Evolutionary conservation across 23 tunicate species (phyloP), one percentile per base, ranked within the genome.

Genomic region (Clavelina lepadiformis): DNA sequence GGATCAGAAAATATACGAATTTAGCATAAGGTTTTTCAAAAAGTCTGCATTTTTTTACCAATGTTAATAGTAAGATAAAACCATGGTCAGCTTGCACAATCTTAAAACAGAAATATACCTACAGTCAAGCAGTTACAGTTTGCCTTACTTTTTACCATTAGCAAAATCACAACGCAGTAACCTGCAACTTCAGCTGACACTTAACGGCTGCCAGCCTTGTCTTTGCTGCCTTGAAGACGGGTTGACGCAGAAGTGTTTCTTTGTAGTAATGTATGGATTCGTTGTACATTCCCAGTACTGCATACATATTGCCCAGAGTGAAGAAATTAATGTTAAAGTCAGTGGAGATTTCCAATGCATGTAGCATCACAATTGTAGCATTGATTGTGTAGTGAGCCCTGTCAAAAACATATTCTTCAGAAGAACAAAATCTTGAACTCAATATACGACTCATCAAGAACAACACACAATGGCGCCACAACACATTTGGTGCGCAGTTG

Each of bases 151-250:
- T n/a, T n/a, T n/a, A n/a, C n/a, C n/a, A n/a, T n/a, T n/a, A n/a
- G n/a, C n/a, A n/a, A n/a, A 53, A 53, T 6, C 59, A 7, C 59
- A 6, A n/a, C 6, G 36, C 6, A 19, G 28, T 26, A 31, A 89
- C 97, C 79, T 89, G 89, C 7, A 89, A 54, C 59, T 81, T 89
- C 13, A 82, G 38, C 47, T 93, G 85, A 37, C 98, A 93, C 58
- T 63, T 73, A 8, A 93, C 98, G 29, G 94, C 98, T 34, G 92
- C 73, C 5, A 85, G 69, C 30, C 85, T 51, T 26, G 65, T 34
- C 5, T 53, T 49, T 19, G 94, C 87, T 3, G 92, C 72, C 38
- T 85, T 67, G 46, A 93, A 93, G 23, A 79, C 82, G 11, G 71
- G 54, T 51, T 93, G 83, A 2, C 63, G 63, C 55, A 68, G 61